Base-by-base conservation (phyloP, 2,888 invertebrate species). In the Margaritifera margaritifera region DNA sequence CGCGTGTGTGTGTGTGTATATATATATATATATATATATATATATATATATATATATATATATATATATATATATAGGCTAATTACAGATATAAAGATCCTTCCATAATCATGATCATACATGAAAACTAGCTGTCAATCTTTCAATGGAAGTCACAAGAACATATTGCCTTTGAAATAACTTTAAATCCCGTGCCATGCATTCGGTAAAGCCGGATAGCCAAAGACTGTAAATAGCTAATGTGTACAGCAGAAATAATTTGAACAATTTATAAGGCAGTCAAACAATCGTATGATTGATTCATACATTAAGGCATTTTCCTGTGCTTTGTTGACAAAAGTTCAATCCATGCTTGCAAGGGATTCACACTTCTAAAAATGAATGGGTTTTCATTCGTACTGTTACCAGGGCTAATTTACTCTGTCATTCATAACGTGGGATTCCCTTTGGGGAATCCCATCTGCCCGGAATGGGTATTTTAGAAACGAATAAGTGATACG, bases 401-500 rank as follows among this genome's bases (percentile, higher is more conserved):
- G 22, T 19, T 59, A 68, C 59, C 75, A 50, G 78, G 82, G 78
- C 77, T 20, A 52, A 24, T 72, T 70, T 77, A 77, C 78, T 68
- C 73, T 74, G 78, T 80, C 82, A 83, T 83, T 84, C 80, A 83
- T 69, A 62, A 57, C 31, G 59, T 72, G 73, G 75, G 75, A 74
- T 74, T 74, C 73, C 77, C 80, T 71, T 76, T 72, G 80, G 82
- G 80, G 80, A 84, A 79, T 80, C 72, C 80, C 78, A 65, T 31
- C 62, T 74, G 81, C 81, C 84, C 77, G 62, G 64, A 79, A 64
- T 75, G 67, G 60, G 86, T 73, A 79, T 83, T 75, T 57, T 54
- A 51, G 64, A 74, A 68, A 62, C 56, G 65, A 58, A 66, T 62
- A 51, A 56, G 25, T 31, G 68, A 63, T 78, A 79, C 78, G 84